Percentiles rank a stretch among this genome's conserved stretches.
Conservation (phyloP, 2,797 vertebrate genomes). For the Anguilla pacifica region DNA sequence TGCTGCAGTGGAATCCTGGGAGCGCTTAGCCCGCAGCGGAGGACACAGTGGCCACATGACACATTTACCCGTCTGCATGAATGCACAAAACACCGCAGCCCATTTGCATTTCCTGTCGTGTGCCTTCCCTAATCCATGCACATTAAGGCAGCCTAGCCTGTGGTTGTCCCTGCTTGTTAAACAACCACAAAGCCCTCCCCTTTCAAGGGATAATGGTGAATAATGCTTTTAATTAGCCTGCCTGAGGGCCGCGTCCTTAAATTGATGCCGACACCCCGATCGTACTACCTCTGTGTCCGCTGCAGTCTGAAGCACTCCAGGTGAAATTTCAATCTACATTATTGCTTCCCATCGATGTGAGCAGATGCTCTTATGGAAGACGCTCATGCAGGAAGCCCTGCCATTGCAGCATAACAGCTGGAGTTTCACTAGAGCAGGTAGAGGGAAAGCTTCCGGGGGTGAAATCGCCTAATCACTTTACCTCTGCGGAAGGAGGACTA, state of each 20-base stretch:
- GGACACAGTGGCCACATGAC: neutral
- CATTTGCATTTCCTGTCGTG: slow-evolving; percentile 19
- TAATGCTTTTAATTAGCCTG: slow-evolving; percentile 47
- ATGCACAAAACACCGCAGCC: neutral
- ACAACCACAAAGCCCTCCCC: slow-evolving; percentile 30
- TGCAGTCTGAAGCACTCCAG: neutral
- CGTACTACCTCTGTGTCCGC: neutral
- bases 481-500: neutral
- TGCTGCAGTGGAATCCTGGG: neutral
- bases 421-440: neutral
- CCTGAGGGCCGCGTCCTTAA: slow-evolving; percentile 23
- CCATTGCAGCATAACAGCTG: neutral
- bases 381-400: neutral
- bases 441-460: neutral
- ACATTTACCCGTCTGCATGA: neutral
- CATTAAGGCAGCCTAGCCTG: slow-evolving; percentile 28
- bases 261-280: slow-evolving; percentile 16
- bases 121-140: slow-evolving; percentile 21
- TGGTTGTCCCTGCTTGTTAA: slow-evolving; percentile 40
- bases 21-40: neutral
- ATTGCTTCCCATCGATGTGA: neutral
- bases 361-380: neutral
- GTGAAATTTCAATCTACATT: neutral
- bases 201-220: slow-evolving; percentile 46
- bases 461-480: neutral